Base-by-base conservation (phyloP, 1,140 invertebrate genomes). In the Patella vulgata region DNA sequence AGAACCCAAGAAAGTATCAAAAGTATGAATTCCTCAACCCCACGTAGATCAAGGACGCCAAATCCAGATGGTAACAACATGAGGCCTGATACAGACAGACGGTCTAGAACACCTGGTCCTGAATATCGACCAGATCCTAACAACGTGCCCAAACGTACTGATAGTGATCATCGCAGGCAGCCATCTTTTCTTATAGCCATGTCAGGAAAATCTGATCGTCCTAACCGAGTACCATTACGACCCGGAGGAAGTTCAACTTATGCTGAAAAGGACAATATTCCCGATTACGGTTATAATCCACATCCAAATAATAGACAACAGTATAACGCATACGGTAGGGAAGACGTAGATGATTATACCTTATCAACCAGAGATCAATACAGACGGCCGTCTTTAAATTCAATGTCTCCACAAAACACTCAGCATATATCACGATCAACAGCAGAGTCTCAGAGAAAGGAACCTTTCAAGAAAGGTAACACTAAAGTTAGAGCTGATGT, bases 61-160 rank as follows among this genome's bases (percentile, higher is more conserved):
- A 94, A 91, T 75, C 93, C 93, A 0, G 93, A 94, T 23, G 44
- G 39, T 12, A 51, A 59, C 72, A 90, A 91, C 74, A 89, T 89
- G 6, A 83, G 51, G 21, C 47, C 55, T 47, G 9, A 59, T 55
- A 43, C 52, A 52, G 88, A 87, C 1, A 85, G 91, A 74, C 85
- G 91, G 55, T 91, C 91, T 44, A 91, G 92, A 19, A 93, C 91
- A 0, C 92, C 91, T 0, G 92, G 91, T 56, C 90, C 91, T 0
- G 89, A 54, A 17, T 27, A 67, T 11, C 52, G 52, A 33, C 59
- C 67, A 44, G 63, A 62, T 36, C 30, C 50, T 21, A 57, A 69
- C 17, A 30, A 44, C 31, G 59, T 42, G 27, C 51, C 58, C 4
- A 66, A 61, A 48, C 71, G 51, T 25, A 59, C 63, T 21, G 64